Evolutionary conservation across 2,797 vertebrate species (phyloP).

Genomic region (Acestrorhynchus altus): DNA sequence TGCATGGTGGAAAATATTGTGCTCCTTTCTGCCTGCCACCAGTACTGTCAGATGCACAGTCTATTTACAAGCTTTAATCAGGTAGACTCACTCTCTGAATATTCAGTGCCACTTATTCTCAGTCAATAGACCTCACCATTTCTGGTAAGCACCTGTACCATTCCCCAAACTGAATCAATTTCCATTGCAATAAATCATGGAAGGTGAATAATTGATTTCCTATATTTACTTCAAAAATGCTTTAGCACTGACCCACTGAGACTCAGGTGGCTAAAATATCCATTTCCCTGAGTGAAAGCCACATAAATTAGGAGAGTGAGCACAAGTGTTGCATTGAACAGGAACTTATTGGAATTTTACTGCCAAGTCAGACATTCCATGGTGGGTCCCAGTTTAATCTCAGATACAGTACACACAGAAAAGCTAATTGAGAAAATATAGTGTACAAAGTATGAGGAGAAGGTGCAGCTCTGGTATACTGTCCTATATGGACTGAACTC

Average conservation of each 20-base stretch:
- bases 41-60: slow-evolving; percentile 11
- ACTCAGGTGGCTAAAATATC: slow-evolving; percentile 62
- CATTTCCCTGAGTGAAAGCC: slow-evolving; percentile 50
- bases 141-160: slow-evolving; percentile 68
- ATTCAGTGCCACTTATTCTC: slow-evolving; percentile 75
- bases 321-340: slow-evolving; percentile 15
- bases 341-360: slow-evolving; percentile 44
- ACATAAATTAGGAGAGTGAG: slow-evolving; percentile 48
- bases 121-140: slow-evolving; percentile 66
- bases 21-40: slow-evolving; percentile 21
- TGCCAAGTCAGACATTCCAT: slow-evolving; percentile 18
- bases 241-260: slow-evolving; percentile 61
- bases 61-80: slow-evolving; percentile 68
- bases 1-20: slow-evolving; percentile 29
- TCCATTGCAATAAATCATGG: slow-evolving; percentile 59
- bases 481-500: background rate
- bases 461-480: background rate
- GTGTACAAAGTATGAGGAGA: background rate
- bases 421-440: background rate
- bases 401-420: background rate
- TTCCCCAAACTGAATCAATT: slow-evolving; percentile 57
- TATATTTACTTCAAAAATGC: slow-evolving; percentile 53
- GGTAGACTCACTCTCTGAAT: slow-evolving; percentile 71
- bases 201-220: slow-evolving; percentile 61
- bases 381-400: slow-evolving; percentile 16